Conservation (phyloP, 2,797 vertebrate genomes). For the Esox masquinongy region DNA sequence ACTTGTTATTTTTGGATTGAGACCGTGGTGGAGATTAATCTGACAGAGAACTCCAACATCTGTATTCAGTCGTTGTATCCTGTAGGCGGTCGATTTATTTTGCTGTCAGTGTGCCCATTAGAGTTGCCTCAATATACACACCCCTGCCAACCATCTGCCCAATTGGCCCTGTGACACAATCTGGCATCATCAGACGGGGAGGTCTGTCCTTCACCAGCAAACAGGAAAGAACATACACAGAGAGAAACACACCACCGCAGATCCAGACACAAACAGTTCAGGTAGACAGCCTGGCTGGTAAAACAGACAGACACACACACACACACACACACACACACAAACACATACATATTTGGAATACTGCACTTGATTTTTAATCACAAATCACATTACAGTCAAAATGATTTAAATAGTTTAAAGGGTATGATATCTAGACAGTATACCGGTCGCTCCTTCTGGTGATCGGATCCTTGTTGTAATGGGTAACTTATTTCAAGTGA, state of each 20-base stretch:
- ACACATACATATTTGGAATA: neutral
- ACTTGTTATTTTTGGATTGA: slow-evolving; percentile 12
- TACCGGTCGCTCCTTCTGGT: no score
- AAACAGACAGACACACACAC: neutral
- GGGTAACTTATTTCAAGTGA: no score
- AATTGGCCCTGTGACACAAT: slow-evolving; percentile 19
- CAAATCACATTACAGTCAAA: no score
- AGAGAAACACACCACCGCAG: neutral
- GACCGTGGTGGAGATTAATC: slow-evolving; percentile 46
- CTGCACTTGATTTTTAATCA: no score
- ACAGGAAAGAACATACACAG: neutral
- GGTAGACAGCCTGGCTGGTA: slow-evolving; percentile 26
- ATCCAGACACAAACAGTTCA: neutral
- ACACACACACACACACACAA: neutral
- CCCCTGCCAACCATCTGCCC: slow-evolving; percentile 36
- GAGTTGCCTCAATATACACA: neutral
- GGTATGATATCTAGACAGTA: no score
- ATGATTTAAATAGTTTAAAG: no score
- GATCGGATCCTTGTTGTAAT: no score
- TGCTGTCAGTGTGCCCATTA: slow-evolving; percentile 33
- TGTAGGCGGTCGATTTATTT: slow-evolving; percentile 34
- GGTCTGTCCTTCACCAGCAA: neutral
- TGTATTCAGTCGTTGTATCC: slow-evolving; percentile 27
- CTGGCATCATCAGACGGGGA: neutral
- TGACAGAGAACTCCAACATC: slow-evolving; percentile 43